A percentile compares a stretch with the other conserved stretches of the same genome.
Evolutionary conservation across 2,797 vertebrate species (phyloP).

Genomic region (Iguana delicatissima): DNA sequence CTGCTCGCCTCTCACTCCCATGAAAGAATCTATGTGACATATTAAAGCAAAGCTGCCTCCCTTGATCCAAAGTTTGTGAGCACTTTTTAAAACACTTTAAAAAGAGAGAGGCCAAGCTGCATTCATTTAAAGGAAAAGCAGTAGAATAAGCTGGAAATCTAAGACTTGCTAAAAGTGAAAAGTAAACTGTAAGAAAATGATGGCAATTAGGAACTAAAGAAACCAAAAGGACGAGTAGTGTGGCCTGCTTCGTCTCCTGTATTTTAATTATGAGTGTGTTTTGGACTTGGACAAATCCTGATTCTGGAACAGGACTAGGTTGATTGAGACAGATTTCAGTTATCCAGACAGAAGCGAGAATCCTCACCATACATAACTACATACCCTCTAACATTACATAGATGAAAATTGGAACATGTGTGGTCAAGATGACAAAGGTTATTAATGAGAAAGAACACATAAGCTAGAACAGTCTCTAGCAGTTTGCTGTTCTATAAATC

Average conservation of each 20-base stretch:
- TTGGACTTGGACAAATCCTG: background rate
- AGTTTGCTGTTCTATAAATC: no score
- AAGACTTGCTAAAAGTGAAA: background rate
- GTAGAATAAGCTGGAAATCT: conserved; percentile 30
- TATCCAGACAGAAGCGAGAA: no score
- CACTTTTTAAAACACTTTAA: background rate
- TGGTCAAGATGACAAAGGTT: background rate
- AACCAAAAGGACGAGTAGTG: background rate
- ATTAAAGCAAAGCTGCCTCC: conserved; percentile 14
- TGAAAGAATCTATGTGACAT: background rate
- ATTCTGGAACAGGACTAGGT: background rate
- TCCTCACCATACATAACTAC: no score
- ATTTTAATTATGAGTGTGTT: background rate
- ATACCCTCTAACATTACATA: no score
- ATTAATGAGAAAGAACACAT: background rate
- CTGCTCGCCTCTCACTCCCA: background rate
- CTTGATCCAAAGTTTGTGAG: conserved; percentile 9
- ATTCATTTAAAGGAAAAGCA: conserved; percentile 25
- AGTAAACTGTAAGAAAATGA: conserved; percentile 21
- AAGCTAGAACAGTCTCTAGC: no score
- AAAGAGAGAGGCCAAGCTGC: background rate
- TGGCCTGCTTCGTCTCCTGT: background rate
- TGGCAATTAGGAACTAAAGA: background rate
- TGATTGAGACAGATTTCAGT: background rate
- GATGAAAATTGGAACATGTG: no score